Percentiles rank a stretch among this genome's conserved stretches.
These are phyloP conservation scores for Pseudomyrmex sp. DNA, from an alignment of 1,140 invertebrate genomes.

Conservation along the genomic window DNA sequence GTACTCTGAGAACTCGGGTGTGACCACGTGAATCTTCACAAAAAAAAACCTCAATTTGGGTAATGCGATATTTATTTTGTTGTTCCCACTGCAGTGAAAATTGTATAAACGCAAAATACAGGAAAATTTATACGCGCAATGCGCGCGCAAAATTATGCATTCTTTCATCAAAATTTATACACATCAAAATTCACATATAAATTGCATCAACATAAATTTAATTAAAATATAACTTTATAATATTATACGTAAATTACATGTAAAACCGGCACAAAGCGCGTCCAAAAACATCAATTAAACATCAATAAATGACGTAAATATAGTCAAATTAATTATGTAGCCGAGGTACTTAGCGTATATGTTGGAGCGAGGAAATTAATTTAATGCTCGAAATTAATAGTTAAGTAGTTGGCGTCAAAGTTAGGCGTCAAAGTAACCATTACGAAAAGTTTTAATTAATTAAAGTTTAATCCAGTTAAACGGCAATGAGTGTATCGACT, in stretches of 20 bases:
- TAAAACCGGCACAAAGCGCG: too few relatives aligned
- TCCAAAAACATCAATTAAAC: too few relatives aligned
- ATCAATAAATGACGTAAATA: neutral
- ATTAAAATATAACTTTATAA: neutral
- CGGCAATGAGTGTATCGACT: neutral
- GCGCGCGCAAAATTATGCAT: too few relatives aligned
- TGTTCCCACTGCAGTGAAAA: too few relatives aligned
- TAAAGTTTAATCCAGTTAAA: conserved; percentile 24
- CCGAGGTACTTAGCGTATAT: neutral
- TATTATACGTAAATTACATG: too few relatives aligned
- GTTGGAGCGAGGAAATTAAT: conserved; percentile 18
- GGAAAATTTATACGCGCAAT: too few relatives aligned
- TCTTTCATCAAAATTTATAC: too few relatives aligned
- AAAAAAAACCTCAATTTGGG: too few relatives aligned
- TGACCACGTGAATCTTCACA: too few relatives aligned
- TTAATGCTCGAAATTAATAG: conserved; percentile 4
- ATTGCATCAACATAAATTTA: neutral
- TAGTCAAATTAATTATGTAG: neutral
- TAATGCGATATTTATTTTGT: too few relatives aligned
- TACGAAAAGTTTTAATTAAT: neutral
- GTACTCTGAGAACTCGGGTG: neutral
- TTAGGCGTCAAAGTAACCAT: conserved; percentile 16
- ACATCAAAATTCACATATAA: too few relatives aligned
- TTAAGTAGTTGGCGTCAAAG: conserved; percentile 21
- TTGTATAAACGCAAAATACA: too few relatives aligned